Conservation (phyloP, 92 coral and sea anemone genomes). For the Heteractis magnifica region DNA sequence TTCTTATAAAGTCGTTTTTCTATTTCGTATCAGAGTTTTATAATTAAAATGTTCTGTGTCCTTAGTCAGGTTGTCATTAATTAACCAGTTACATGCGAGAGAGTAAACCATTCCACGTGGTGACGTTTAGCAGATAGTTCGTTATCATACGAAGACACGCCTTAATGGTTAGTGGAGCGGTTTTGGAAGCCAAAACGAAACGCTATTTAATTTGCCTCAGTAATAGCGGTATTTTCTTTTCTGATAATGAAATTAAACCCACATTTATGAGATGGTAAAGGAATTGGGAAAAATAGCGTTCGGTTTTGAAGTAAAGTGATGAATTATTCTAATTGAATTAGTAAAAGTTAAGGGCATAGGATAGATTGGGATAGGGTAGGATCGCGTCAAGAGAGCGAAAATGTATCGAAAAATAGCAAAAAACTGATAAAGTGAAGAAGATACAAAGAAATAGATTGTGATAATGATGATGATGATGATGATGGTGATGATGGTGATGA, state of each 20-base stretch:
- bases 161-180: not conserved
- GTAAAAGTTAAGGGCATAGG: not conserved
- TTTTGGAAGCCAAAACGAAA: not conserved
- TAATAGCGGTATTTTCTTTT: not conserved
- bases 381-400: not conserved
- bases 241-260: not conserved
- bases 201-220: not conserved
- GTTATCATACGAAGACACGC: not conserved
- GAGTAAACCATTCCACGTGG: not conserved
- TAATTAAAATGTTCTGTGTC: not conserved
- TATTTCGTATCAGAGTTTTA: not conserved
- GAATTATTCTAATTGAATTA: too few relatives aligned
- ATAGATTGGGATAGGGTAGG: not conserved
- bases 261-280: not conserved
- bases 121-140: not conserved
- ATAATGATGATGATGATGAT: too few relatives aligned
- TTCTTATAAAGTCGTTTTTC: not conserved
- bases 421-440: not conserved
- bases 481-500: too few relatives aligned
- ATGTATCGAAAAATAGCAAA: not conserved
- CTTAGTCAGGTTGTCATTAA: not conserved
- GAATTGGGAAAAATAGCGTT: not conserved
- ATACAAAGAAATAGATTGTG: not conserved
- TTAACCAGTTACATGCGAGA: not conserved
- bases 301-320: not conserved